Evolutionary conservation across 2,888 invertebrate genomes (phyloP).

Genomic region (Chironomus tentans): DNA sequence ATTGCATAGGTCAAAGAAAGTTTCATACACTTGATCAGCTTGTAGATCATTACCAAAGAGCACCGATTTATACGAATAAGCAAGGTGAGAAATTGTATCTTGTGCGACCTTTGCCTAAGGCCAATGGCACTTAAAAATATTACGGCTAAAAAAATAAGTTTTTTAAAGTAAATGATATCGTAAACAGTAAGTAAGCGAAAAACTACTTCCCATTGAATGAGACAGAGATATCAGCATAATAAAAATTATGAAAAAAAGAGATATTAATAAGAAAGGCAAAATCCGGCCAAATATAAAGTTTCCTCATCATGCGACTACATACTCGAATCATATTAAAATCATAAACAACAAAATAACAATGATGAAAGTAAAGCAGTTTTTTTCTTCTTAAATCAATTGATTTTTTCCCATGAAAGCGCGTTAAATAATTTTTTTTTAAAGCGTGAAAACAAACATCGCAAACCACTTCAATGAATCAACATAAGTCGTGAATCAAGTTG

Average conservation of each 20-base stretch:
- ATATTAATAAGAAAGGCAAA: too few relatives aligned
- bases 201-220: not conserved
- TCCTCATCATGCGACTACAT: not conserved
- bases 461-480: too few relatives aligned
- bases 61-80: conserved; percentile 97
- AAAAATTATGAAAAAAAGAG: too few relatives aligned
- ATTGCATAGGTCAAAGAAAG: conserved; percentile 96
- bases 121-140: conserved; percentile 41
- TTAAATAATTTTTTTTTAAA: not conserved
- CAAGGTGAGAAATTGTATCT: conserved; percentile 96
- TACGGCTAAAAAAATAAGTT: not conserved
- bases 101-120: conserved; percentile 81
- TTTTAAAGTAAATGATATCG: not conserved
- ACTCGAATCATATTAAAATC: not conserved
- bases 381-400: not conserved
- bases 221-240: not conserved
- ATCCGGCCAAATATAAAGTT: not conserved
- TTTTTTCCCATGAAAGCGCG: not conserved
- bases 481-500: too few relatives aligned
- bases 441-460: not conserved
- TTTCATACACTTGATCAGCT: conserved; percentile 93
- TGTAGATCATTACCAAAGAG: conserved; percentile 96
- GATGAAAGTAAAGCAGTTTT: not conserved
- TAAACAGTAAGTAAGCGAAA: not conserved
- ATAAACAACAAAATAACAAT: not conserved